Percentiles rank a stretch among this genome's conserved stretches.
These are phyloP conservation scores for Tiliacea aurago DNA, from an alignment of 2,888 invertebrate species.

Conservation along the genomic window DNA sequence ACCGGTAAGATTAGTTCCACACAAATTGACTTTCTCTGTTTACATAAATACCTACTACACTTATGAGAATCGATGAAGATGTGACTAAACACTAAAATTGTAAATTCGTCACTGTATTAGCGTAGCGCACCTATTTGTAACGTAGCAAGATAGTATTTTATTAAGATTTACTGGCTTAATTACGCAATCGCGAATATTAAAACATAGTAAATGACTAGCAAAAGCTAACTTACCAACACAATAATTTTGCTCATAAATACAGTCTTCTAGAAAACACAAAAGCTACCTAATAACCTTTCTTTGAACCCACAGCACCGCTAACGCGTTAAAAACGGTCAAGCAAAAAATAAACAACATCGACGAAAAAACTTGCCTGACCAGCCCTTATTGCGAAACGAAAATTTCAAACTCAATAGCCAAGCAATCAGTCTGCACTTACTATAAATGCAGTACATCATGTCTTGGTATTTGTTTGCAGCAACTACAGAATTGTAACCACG, in stretches of 20 bases:
- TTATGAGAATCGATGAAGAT: constrained; percentile 39
- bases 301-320: constrained; percentile 22
- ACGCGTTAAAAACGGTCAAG: constrained; percentile 11
- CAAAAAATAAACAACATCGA: constrained; percentile 32
- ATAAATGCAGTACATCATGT: constrained; percentile 48
- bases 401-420: constrained; percentile 48
- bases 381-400: constrained; percentile 47
- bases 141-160: neutral
- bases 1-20: constrained; percentile 68
- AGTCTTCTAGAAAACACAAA: constrained; percentile 32
- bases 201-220: neutral
- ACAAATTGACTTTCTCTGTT: constrained; percentile 63
- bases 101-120: constrained; percentile 35
- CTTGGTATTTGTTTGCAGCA: constrained; percentile 42
- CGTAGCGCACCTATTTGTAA: constrained; percentile 15
- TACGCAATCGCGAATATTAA: constrained; percentile 2
- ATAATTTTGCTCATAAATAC: constrained; percentile 9
- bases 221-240: neutral
- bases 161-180: neutral
- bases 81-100: constrained; percentile 38
- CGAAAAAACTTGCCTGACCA: constrained; percentile 37
- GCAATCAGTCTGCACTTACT: constrained; percentile 46
- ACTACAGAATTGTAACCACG: constrained; percentile 30
- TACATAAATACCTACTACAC: constrained; percentile 25
- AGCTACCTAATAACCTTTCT: constrained; percentile 30